Percentiles rank a stretch among this genome's conserved stretches.
Conservation (phyloP, 2,113 vertebrate species). For the Saccopteryx leptura region DNA sequence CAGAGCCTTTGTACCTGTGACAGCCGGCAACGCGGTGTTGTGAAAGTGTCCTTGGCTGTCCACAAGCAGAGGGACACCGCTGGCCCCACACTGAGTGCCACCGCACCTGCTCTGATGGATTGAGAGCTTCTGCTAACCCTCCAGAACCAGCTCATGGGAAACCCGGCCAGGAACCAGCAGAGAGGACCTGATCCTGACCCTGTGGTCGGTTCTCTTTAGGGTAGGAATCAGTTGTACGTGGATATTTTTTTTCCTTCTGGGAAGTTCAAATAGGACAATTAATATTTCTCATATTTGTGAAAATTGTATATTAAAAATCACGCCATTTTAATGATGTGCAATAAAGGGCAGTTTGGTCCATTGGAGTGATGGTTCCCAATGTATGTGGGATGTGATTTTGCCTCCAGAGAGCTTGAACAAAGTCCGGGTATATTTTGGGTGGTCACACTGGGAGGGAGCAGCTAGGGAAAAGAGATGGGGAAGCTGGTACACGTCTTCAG, state of each 20-base stretch:
- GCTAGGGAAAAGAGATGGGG: background rate
- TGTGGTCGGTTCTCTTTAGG: accelerated
- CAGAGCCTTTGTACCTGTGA: slow-evolving; percentile 86
- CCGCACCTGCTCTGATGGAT: background rate
- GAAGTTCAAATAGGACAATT: background rate
- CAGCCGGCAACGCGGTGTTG: slow-evolving; percentile 78
- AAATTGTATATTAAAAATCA: background rate
- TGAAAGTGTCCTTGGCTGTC: slow-evolving; percentile 72
- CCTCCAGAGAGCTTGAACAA: accelerated
- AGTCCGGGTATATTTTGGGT: background rate
- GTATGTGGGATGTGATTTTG: too few relatives aligned
- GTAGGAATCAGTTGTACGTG: background rate
- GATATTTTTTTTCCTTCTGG: accelerated
- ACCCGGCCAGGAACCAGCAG: accelerated
- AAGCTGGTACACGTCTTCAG: accelerated
- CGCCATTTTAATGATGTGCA: accelerated
- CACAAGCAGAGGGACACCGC: slow-evolving; percentile 34
- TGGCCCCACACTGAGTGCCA: background rate
- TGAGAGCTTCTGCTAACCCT: accelerated
- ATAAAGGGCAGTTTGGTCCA: background rate
- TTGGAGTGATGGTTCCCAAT: background rate
- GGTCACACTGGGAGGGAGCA: accelerated
- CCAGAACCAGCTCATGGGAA: accelerated
- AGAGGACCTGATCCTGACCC: background rate
- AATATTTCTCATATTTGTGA: accelerated